Evolutionary conservation across 2,113 vertebrate species (phyloP).

Genomic region (Xenus cinereus): DNA sequence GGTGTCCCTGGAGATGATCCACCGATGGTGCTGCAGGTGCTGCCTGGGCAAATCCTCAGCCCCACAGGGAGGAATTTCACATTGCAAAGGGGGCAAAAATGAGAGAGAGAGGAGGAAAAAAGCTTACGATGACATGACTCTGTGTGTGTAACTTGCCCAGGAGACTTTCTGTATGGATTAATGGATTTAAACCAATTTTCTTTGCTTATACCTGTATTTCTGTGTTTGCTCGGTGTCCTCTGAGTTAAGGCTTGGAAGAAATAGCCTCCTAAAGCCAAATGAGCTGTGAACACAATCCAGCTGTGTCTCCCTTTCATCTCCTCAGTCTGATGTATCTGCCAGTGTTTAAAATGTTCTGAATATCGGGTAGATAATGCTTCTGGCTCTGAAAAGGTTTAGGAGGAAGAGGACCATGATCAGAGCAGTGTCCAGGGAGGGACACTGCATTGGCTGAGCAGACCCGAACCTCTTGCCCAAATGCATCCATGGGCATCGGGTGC

Average conservation of each 20-base stretch:
- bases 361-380: background rate
- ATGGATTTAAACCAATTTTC: background rate
- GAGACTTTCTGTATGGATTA: background rate
- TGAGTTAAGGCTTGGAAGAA: background rate
- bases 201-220: background rate
- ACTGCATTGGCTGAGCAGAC: background rate
- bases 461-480: background rate
- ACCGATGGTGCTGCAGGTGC: rapidly evolving
- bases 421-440: background rate
- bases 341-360: background rate
- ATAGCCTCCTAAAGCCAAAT: background rate
- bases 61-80: background rate
- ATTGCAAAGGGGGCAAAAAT: background rate
- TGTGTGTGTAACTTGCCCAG: background rate
- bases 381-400: background rate
- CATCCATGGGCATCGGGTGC: background rate
- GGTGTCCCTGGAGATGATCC: background rate
- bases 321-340: background rate
- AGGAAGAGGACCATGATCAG: background rate
- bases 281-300: background rate
- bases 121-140: background rate
- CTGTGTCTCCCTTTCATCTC: background rate
- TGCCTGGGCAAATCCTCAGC: background rate
- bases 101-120: background rate
- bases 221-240: background rate